Evolutionary conservation across 2,888 invertebrate genomes (phyloP).

Genomic region (Frankliniella intonsa): DNA sequence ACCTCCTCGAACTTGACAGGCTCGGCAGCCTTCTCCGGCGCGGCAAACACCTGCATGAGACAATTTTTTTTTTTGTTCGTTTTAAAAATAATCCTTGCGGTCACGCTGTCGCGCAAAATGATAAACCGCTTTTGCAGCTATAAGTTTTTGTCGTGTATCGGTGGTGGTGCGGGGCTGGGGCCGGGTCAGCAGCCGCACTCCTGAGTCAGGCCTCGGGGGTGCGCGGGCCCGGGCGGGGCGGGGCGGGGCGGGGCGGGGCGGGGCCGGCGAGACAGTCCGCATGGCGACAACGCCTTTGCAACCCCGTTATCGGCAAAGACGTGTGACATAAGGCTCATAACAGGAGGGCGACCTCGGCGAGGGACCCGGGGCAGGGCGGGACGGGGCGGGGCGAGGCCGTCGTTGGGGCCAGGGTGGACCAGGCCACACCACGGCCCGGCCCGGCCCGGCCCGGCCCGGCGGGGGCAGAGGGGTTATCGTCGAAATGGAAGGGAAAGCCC

Average conservation of each 20-base stretch:
- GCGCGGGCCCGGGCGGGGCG: not conserved
- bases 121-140: too few species aligned
- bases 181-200: not conserved
- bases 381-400: not conserved
- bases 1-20: not conserved
- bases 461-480: not conserved
- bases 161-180: not conserved
- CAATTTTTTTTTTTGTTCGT: not conserved
- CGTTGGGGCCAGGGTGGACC: not conserved
- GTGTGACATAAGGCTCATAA: constrained; percentile 17
- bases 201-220: not conserved
- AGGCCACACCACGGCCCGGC: not conserved
- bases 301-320: not conserved
- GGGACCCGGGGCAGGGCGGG: not conserved
- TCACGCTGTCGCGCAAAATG: not conserved
- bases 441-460: not conserved
- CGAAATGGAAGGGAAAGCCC: not conserved
- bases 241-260: not conserved
- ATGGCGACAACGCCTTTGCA: not conserved
- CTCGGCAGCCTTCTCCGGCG: not conserved
- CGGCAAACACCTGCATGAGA: not conserved
- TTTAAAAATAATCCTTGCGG: not conserved
- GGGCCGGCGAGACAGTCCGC: not conserved
- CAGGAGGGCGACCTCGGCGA: not conserved
- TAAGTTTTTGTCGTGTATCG: not conserved